Evolutionary conservation across 2,797 vertebrate genomes (phyloP).

Genomic region (Pempheris klunzingeri): DNA sequence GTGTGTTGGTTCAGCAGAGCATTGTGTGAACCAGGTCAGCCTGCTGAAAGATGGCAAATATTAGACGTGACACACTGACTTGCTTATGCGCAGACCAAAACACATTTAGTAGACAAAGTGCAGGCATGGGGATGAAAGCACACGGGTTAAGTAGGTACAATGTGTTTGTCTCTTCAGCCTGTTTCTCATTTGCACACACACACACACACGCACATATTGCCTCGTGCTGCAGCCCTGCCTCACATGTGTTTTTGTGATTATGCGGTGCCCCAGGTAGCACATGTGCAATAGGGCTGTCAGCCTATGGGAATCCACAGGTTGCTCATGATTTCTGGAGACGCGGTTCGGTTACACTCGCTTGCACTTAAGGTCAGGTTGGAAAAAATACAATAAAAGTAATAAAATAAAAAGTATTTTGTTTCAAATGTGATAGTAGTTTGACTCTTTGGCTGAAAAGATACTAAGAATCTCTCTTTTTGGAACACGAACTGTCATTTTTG

Average conservation of each 20-base stretch:
- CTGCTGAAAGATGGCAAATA: conserved; percentile 44
- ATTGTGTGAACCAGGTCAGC: conserved; percentile 14
- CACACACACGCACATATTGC: conserved; percentile 8
- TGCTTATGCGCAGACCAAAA: conserved; percentile 41
- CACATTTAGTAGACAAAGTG: conserved; percentile 26
- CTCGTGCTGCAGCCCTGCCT: background rate
- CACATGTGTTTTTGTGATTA: conserved; percentile 64
- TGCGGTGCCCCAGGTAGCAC: conserved; percentile 30
- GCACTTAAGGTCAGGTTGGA: background rate
- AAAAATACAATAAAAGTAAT: background rate
- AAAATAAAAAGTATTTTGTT: background rate
- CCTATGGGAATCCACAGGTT: conserved; percentile 22
- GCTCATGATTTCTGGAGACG: conserved; percentile 1
- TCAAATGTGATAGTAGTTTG: background rate
- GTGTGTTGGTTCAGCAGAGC: conserved; percentile 28
- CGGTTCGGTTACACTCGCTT: conserved; percentile 2
- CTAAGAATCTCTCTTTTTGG: background rate
- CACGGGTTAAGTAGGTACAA: conserved; percentile 3
- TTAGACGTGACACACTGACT: conserved; percentile 54
- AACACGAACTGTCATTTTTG: background rate
- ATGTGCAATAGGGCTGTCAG: conserved; percentile 4
- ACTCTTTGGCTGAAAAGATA: background rate
- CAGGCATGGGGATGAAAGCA: conserved; percentile 48
- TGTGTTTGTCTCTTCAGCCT: conserved; percentile 45
- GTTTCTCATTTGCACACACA: conserved; percentile 53